phyloP scores from a whole-genome alignment of 2,888 invertebrate genomes.

The Chorisops tibialis region DNA sequence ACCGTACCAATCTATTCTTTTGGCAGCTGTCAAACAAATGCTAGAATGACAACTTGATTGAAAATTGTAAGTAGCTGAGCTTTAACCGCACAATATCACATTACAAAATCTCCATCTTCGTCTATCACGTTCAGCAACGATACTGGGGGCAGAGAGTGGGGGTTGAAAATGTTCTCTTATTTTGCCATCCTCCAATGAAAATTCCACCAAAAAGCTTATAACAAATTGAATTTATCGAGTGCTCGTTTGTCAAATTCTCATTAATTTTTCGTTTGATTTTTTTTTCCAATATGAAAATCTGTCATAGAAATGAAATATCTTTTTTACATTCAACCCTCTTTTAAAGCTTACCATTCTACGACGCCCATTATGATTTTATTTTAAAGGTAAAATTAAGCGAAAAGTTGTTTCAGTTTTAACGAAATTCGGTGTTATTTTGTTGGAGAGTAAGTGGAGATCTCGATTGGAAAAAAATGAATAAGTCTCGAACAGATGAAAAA shows the following conservation, averaged over 20 bases:
- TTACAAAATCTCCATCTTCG: no score
- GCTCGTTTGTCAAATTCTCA: constrained; percentile 21
- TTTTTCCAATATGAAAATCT: constrained; percentile 1
- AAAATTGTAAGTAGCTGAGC: constrained; percentile 12
- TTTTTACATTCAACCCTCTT: not conserved
- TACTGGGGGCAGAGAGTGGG: no score
- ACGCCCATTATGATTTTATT: not conserved
- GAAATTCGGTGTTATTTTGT: no score
- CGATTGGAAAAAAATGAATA: no score
- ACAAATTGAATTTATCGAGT: constrained; percentile 20
- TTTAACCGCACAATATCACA: not conserved
- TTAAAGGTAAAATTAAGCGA: no score
- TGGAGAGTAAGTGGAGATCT: no score
- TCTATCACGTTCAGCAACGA: no score
- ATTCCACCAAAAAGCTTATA: constrained; percentile 6
- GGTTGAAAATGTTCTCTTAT: no score
- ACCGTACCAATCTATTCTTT: no score
- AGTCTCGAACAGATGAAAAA: no score
- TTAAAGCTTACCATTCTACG: not conserved
- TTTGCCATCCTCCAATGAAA: constrained; percentile 5
- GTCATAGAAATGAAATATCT: constrained; percentile 9
- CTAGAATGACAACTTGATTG: constrained; percentile 20
- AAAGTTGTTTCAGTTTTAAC: no score
- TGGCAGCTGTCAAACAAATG: not conserved
- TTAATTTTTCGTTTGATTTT: constrained; percentile 8